Evolutionary conservation across 2,797 vertebrate species (phyloP).

Genomic region (Enteromius argenteus): DNA sequence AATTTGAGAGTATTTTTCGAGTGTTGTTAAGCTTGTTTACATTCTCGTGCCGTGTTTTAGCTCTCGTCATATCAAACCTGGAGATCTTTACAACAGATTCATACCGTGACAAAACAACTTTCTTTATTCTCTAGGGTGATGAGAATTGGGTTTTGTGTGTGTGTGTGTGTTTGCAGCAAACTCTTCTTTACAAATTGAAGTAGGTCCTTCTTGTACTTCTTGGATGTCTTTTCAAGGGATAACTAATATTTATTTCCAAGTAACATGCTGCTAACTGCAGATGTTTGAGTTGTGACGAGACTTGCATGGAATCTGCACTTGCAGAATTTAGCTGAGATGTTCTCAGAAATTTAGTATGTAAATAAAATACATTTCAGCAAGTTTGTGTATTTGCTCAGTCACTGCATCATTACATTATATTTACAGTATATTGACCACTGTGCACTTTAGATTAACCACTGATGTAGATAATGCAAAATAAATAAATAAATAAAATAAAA

Average conservation of each 20-base stretch:
- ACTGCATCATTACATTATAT: not conserved
- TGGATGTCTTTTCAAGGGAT: not conserved
- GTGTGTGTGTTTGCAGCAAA: not conserved
- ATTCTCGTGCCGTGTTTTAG: constrained; percentile 46
- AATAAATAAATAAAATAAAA: not conserved
- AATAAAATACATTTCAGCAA: not conserved
- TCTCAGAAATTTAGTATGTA: not conserved
- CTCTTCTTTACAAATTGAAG: not conserved
- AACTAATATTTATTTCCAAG: not conserved
- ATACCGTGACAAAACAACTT: constrained; percentile 2
- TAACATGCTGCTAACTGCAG: not conserved
- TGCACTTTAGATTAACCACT: not conserved
- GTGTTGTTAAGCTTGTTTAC: constrained; percentile 54
- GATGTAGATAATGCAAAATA: not conserved
- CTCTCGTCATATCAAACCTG: not conserved
- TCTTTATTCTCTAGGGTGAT: not conserved
- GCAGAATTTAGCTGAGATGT: not conserved
- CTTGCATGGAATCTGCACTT: not conserved
- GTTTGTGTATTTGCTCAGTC: constrained; percentile 12
- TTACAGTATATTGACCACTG: not conserved
- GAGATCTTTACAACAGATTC: constrained; percentile 13
- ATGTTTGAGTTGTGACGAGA: constrained; percentile 6
- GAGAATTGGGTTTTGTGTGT: not conserved
- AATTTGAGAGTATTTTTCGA: constrained; percentile 25
- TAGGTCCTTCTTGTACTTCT: not conserved